Base-by-base conservation (phyloP, 2,113 vertebrate species). In the Tachuris rubrigastra region DNA sequence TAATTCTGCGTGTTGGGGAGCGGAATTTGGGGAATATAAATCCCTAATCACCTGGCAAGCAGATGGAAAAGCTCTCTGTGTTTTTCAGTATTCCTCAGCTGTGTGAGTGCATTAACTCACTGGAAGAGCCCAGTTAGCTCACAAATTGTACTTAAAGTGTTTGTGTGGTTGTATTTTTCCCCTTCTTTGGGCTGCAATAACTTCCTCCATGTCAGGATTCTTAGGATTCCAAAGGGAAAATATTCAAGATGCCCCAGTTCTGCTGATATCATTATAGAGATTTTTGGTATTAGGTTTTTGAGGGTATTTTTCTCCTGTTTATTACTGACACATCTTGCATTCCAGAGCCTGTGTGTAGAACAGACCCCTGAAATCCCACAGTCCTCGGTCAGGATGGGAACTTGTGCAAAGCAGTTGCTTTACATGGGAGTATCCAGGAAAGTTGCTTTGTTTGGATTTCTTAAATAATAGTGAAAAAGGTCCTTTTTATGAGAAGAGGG, bases 361-460 rank as follows among this genome's bases (percentile, higher is more conserved):
- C 72, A 60, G 9, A 27, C 20, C 71, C 66, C n/a, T 24, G 37
- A 20, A 31, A 22, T 47, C 49, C 69, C 22, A 3, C 66, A 10
- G 0, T 22, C 56, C 42, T 20, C 4, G 6, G 23, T 16, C 28
- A 2, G 37, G 10, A 2, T 1, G 5, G 8, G 35, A 33, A 8
- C 17, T 37, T 55, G 2, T 7, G 66, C 33, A 11, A 42, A 62
- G 33, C 9, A 37, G 23, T 6, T 10, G 0, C 44, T 24, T 62
- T 44, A 9, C 30, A 16, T 7, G 31, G 30, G 76, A 44, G 3
- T 7, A 21, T 35, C 30, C 44, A 20, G 21, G 39, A 10, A 27
- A 5, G 12, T 15, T 16, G 72, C 5, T n/a, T 87, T 39, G 31
- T 18, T 30, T 31, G 41, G 33, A 15, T 12, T 58, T 74, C 56